Evolutionary conservation across 1,140 invertebrate genomes (phyloP), one percentile per base, ranked within the genome.

Genomic region (Meloidogyne chitwoodi): DNA sequence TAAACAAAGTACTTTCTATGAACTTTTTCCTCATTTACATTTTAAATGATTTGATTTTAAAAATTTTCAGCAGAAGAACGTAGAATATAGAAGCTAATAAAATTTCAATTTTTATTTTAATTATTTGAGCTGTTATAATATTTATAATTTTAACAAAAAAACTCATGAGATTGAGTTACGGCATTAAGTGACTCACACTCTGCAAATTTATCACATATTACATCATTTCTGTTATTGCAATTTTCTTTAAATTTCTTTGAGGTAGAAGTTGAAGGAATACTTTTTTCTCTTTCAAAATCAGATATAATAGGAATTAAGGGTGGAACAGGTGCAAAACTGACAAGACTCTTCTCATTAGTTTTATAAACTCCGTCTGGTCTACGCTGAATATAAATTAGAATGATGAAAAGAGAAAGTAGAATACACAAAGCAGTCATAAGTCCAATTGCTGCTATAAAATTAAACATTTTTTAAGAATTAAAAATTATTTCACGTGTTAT

Each of bases 331-430:
- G n/a, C 19, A 56, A 56, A 56, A 56, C n/a, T 56, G 19, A 8
- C n/a, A 19, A 16, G 27, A 10, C 71, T 71, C 14, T 75, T 74
- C 63, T 82, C 81, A 29, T 81, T 81, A 19, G 81, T 82, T 63
- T 82, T 82, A 71, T 82, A 82, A 26, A 82, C 81, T 14, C 81
- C 81, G 68, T 82, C 81, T 22, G 80, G 82, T 38, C 82, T 61
- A 8, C 22, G 56, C 41, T 78, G 67, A 6, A 84, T 24, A 75
- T 82, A 82, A 31, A 76, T 75, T n/a, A 82, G 73, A 64, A 84
- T 75, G 8, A 81, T 48, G 61, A 83, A 82, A 44, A 82, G 22
- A 4, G 68, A 61, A 34, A 82, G 38, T 26, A 67, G 64, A 41
- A 82, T 62, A 29, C 80, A 41, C 16, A 84, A 34, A 4, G 82